Evolutionary conservation across 2,113 vertebrate genomes (phyloP).

Genomic region (Erythrolamprus reginae): DNA sequence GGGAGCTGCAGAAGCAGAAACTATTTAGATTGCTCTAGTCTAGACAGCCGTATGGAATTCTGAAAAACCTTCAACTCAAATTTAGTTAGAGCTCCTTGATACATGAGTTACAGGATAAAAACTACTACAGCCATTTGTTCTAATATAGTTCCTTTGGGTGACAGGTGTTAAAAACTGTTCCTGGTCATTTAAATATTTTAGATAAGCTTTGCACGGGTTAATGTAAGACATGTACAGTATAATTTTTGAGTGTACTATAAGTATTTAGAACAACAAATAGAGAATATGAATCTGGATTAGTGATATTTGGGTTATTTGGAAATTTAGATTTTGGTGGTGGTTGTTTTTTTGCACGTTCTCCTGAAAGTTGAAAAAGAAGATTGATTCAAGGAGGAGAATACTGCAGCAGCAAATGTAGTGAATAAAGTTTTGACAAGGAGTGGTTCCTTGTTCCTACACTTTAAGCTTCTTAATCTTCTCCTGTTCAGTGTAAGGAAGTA

Average conservation of each 20-base stretch:
- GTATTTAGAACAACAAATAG: background rate
- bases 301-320: background rate
- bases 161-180: conserved; percentile 56
- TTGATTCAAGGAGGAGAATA: background rate
- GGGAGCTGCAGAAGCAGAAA: conserved; percentile 1
- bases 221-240: conserved; percentile 22
- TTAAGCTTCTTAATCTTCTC: background rate
- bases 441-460: background rate
- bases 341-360: background rate
- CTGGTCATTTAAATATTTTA: conserved; percentile 32
- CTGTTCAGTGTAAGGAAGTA: background rate
- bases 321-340: background rate
- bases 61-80: conserved; percentile 60
- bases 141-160: conserved; percentile 44
- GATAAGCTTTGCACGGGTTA: conserved; percentile 31
- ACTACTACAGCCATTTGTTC: conserved; percentile 30
- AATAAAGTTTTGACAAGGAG: background rate
- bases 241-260: background rate
- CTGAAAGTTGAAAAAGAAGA: background rate
- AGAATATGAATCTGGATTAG: conserved; percentile 8
- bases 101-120: conserved; percentile 34
- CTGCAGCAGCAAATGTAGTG: background rate
- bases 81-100: conserved; percentile 57
- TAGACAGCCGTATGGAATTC: conserved; percentile 52
- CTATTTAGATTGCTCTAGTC: conserved; percentile 49